Evolutionary conservation across 1,140 invertebrate genomes (phyloP).

Genomic region (Penaeus indicus): DNA sequence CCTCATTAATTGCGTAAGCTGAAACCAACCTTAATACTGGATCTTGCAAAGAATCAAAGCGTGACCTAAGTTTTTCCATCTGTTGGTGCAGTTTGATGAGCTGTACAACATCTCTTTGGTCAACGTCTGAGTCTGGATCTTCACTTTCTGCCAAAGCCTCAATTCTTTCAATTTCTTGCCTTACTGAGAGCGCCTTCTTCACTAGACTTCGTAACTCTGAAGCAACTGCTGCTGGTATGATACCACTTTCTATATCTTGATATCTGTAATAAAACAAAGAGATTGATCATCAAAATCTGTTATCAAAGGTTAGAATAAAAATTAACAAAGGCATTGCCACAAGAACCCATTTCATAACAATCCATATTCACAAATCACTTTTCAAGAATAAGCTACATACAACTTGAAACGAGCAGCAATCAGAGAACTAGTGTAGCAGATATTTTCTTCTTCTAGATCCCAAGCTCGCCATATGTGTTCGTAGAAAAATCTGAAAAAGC

Average conservation of each 20-base stretch:
- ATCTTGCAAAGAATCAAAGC: slow-evolving; percentile 41
- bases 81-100: slow-evolving; percentile 53
- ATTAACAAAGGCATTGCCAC: no score
- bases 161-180: slow-evolving; percentile 35
- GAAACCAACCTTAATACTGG: slow-evolving; percentile 48
- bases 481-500: slow-evolving; percentile 49
- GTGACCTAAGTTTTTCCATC: slow-evolving; percentile 42
- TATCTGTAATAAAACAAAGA: slow-evolving; percentile 29
- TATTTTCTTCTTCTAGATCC: slow-evolving; percentile 55
- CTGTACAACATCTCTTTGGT: slow-evolving; percentile 38
- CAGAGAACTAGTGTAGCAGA: slow-evolving; percentile 26
- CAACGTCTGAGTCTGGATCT: slow-evolving; percentile 43
- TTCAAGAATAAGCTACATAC: background rate
- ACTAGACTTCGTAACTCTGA: slow-evolving; percentile 32
- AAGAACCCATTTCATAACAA: no score
- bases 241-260: slow-evolving; percentile 44
- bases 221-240: slow-evolving; percentile 32
- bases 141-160: slow-evolving; percentile 26
- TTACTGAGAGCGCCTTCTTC: slow-evolving; percentile 10
- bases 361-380: no score
- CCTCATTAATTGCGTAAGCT: no score
- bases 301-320: no score
- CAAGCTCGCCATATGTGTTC: slow-evolving; percentile 52
- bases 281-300: no score
- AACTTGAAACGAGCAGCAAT: slow-evolving; percentile 39